Percentiles rank a stretch among this genome's conserved stretches.
phyloP scores from a whole-genome alignment of 2,888 invertebrate genomes.

The Lamellibrachia columna region DNA sequence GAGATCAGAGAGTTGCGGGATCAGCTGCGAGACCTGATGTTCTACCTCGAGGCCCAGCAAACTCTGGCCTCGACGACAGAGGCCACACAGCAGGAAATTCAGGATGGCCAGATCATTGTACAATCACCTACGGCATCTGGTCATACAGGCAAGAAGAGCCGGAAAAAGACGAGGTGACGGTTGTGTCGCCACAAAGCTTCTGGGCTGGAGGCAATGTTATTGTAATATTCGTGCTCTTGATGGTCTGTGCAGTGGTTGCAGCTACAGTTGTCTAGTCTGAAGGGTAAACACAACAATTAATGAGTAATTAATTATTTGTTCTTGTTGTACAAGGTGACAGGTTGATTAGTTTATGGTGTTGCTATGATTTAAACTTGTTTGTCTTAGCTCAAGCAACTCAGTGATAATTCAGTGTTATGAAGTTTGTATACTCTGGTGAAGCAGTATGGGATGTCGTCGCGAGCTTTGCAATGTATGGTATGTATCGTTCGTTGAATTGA shows the following conservation, averaged over 20 bases:
- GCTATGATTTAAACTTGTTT: not conserved
- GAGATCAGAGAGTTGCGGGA: slow-evolving; percentile 87
- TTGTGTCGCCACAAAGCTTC: not conserved
- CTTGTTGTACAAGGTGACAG: not conserved
- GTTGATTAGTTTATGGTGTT: not conserved
- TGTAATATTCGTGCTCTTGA: not conserved
- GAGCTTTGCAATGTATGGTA: not conserved
- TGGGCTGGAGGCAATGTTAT: not conserved
- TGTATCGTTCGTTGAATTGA: not conserved
- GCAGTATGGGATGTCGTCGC: not conserved
- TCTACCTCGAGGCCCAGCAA: slow-evolving; percentile 89
- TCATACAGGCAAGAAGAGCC: slow-evolving; percentile 36
- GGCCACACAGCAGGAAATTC: slow-evolving; percentile 60
- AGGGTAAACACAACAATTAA: not conserved
- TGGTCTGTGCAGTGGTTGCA: not conserved
- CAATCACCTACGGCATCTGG: slow-evolving; percentile 46
- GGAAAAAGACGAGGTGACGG: slow-evolving; percentile 40
- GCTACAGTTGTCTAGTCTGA: not conserved
- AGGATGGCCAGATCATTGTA: slow-evolving; percentile 73
- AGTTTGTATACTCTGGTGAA: not conserved
- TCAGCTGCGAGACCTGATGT: slow-evolving; percentile 95
- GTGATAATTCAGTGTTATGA: not conserved
- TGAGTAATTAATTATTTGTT: not conserved
- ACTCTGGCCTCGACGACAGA: slow-evolving; percentile 59
- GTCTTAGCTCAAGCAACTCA: not conserved